A percentile compares a stretch with the other conserved stretches of the same genome.
These are phyloP conservation scores for Falco rusticolus DNA, from an alignment of 2,797 vertebrate species.

Conservation along the genomic window DNA sequence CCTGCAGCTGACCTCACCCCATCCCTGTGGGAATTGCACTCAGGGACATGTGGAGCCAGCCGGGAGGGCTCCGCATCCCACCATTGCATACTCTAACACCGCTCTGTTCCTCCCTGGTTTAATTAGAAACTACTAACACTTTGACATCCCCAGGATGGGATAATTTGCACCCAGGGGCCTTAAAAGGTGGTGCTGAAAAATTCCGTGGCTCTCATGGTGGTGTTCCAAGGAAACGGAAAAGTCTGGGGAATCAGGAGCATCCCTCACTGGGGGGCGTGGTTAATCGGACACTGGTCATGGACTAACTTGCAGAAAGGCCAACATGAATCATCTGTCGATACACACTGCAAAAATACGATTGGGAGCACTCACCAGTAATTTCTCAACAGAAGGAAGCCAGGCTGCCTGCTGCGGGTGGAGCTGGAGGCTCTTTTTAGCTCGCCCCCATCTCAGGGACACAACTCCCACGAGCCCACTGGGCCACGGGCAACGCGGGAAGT, in stretches of 20 bases:
- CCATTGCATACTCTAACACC: accelerated
- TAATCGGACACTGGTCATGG: neutral
- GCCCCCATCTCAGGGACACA: accelerated
- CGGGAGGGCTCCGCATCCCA: neutral
- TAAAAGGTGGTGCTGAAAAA: neutral
- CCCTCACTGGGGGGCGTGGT: neutral
- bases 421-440: neutral
- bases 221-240: neutral
- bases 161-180: neutral
- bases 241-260: neutral
- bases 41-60: accelerated
- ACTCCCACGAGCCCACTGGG: neutral
- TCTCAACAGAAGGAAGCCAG: neutral
- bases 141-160: neutral
- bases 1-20: neutral
- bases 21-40: neutral
- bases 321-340: neutral
- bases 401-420: neutral
- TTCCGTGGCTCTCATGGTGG: accelerated
- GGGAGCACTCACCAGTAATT: neutral
- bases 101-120: neutral
- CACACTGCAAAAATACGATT: accelerated
- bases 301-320: neutral
- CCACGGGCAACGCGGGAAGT: neutral
- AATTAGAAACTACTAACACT: neutral